A percentile compares a stretch with the other conserved stretches of the same genome.
Conservation (phyloP, 1,140 invertebrate species). For the Aphidius gifuensis region DNA sequence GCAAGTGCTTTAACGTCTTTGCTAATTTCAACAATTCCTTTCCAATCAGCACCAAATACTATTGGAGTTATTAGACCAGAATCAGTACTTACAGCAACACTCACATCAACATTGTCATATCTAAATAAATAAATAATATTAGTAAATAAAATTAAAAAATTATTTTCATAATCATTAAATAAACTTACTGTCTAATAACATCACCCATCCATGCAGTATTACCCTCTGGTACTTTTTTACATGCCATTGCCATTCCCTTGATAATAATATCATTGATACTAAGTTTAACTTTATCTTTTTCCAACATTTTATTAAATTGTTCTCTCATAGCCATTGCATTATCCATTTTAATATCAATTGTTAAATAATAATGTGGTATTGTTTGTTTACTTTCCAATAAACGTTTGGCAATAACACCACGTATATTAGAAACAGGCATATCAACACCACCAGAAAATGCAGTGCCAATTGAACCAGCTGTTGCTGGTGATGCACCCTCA, state of each 20-base stretch:
- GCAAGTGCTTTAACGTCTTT: constrained; percentile 82
- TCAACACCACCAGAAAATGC: constrained; percentile 65
- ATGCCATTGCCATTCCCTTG: constrained; percentile 90
- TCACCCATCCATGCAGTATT: constrained; percentile 95
- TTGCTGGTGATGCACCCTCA: constrained; percentile 52
- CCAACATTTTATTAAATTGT: constrained; percentile 73
- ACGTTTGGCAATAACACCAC: constrained; percentile 87
- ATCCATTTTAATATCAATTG: constrained; percentile 84
- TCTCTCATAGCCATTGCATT: constrained; percentile 63
- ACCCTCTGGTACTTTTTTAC: constrained; percentile 88
- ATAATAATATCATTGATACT: constrained; percentile 98
- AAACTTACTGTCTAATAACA: constrained; percentile 87
- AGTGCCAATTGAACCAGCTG: constrained; percentile 38
- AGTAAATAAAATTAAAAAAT: constrained; percentile 10
- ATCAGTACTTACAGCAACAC: constrained; percentile 94
- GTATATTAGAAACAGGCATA: constrained; percentile 83
- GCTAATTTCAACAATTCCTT: constrained; percentile 88
- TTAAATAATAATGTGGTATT: constrained; percentile 97
- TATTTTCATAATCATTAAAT: constrained; percentile 14
- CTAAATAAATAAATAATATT: constrained; percentile 47
- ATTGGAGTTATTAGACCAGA: constrained; percentile 97
- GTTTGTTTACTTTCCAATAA: constrained; percentile 87
- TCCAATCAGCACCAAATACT: constrained; percentile 88
- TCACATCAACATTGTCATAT: constrained; percentile 90
- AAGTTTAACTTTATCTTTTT: constrained; percentile 80